Conservation (phyloP, 1,140 invertebrate genomes). For the Drusus annulatus region DNA sequence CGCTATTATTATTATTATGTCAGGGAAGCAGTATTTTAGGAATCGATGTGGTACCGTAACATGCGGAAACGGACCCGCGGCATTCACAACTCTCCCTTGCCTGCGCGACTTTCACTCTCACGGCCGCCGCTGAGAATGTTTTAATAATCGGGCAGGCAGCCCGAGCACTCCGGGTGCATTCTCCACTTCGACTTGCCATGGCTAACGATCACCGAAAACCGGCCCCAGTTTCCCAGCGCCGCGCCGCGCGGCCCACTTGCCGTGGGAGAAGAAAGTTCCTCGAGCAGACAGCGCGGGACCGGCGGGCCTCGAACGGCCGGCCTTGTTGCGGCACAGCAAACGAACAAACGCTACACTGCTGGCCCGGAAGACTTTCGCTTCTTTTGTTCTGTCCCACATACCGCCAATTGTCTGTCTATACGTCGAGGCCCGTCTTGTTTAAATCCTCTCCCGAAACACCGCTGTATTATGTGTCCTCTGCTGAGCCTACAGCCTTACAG, state of each 20-base stretch:
- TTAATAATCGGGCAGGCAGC: constrained; percentile 20
- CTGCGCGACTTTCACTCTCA: constrained; percentile 33
- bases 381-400: not conserved
- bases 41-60: not conserved
- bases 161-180: constrained; percentile 4
- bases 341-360: not conserved
- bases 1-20: no score
- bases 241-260: constrained; percentile 20
- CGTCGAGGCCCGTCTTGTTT: not conserved
- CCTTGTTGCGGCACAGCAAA: not conserved
- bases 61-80: constrained; percentile 2
- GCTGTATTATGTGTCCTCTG: not conserved
- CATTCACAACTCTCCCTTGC: constrained; percentile 32
- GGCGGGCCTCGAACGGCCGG: not conserved
- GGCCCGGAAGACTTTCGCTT: constrained; percentile 31
- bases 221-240: constrained; percentile 10
- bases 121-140: constrained; percentile 28
- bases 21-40: no score
- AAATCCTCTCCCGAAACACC: not conserved
- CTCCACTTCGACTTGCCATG: constrained; percentile 28
- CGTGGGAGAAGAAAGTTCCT: constrained; percentile 52
- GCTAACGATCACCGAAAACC: constrained; percentile 34
- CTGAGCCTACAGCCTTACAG: not conserved
- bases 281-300: not conserved
- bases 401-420: not conserved